Conservation (phyloP, 2,888 invertebrate species). For the Latrodectus hesperus region DNA sequence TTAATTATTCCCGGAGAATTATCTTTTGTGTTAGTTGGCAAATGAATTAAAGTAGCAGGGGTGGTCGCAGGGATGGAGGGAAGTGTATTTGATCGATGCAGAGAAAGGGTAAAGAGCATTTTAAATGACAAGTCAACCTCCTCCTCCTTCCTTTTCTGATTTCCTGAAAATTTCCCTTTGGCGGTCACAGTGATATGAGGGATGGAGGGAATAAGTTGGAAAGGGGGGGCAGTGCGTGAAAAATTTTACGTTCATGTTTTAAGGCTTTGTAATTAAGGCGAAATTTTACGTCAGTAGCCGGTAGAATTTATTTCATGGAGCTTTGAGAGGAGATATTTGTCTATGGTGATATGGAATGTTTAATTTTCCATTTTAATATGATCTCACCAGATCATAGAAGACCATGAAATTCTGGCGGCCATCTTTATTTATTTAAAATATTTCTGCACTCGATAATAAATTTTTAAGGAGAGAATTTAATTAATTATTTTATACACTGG, state of each 20-base stretch:
- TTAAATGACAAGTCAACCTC: slow-evolving; percentile 6
- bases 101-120: slow-evolving; percentile 34
- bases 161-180: slow-evolving; percentile 17
- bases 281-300: neutral
- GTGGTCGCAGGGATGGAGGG: neutral
- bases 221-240: neutral
- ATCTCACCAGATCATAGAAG: no score
- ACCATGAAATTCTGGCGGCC: no score
- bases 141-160: neutral
- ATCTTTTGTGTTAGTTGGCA: neutral
- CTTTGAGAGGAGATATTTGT: neutral
- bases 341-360: neutral
- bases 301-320: neutral
- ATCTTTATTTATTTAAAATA: no score
- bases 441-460: no score
- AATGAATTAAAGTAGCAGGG: slow-evolving; percentile 2
- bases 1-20: slow-evolving; percentile 35
- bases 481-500: no score
- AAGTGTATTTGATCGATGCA: slow-evolving; percentile 42
- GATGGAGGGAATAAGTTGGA: neutral
- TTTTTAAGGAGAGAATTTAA: no score
- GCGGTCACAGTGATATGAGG: neutral
- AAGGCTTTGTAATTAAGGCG: neutral
- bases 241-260: neutral
- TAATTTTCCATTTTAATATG: neutral